Evolutionary conservation across 2,113 vertebrate genomes (phyloP).

Genomic region (Oreochromis spilurus): DNA sequence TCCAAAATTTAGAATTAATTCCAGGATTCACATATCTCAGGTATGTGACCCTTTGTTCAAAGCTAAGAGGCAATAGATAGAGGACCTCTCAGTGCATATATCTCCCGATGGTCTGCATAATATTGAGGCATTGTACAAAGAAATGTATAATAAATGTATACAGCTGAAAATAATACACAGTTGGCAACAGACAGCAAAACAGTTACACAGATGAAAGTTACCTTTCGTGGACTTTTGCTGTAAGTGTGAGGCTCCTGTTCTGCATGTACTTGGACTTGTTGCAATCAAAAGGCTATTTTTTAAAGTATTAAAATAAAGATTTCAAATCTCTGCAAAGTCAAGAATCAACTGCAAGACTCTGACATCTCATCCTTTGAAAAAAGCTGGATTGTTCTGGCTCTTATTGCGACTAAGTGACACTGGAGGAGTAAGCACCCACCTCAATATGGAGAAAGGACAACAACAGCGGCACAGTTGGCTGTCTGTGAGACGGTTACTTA

Average conservation of each 20-base stretch:
- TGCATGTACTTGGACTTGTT: neutral
- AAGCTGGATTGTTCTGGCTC: neutral
- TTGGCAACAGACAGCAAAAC: neutral
- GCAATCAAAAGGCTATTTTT: neutral
- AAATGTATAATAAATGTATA: neutral
- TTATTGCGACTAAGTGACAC: neutral
- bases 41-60: neutral
- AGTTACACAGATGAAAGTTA: neutral
- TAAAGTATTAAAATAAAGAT: neutral
- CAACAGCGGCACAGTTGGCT: neutral
- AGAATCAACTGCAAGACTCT: neutral
- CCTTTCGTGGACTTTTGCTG: neutral
- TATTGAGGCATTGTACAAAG: neutral
- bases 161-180: neutral
- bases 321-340: neutral
- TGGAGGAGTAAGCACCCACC: neutral
- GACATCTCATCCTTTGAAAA: neutral
- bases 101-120: neutral
- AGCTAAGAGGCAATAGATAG: neutral
- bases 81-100: neutral
- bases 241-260: neutral
- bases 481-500: neutral
- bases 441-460: neutral
- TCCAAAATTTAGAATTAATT: neutral
- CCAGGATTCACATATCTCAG: neutral